Base-by-base conservation (phyloP, 2,888 invertebrate species). In the Dinocampus coccinellae region DNA sequence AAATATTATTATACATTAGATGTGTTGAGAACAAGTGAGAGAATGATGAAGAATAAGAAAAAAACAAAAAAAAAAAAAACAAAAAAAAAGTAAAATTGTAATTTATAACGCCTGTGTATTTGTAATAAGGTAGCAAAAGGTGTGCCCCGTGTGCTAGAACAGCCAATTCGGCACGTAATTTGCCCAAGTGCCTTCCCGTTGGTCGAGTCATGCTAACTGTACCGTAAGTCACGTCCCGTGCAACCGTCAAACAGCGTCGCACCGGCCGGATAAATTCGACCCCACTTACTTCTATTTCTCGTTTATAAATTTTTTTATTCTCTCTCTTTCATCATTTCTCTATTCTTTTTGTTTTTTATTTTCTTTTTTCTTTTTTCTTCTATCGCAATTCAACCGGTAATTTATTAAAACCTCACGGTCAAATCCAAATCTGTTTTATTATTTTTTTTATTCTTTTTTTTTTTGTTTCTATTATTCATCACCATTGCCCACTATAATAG, bases 101-200 rank as follows among this genome's bases (percentile, higher is more conserved):
- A 73, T 60, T 66, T 67, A 72, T 42, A 26, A 62, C 55, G 62
- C 63, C 61, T 33, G 66, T 67, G 66, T 72, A 72, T 72, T 67
- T 62, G 67, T 72, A 67, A 67, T 67, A 67, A 73, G 67, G 36
- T 65, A 69, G 69, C 36, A 53, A 65, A 52, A 73, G 80, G 78
- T 82, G 79, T 80, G 82, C 82, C 82, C 82, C 80, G 82, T 80
- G 81, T 82, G 80, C 81, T 82, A 78, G 64, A 74, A 82, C 82
- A 83, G 84, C 85, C 85, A 85, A 84, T 83, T 83, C 81, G 86
- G 86, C 87, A 85, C 85, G 83, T 85, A 83, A 85, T 85, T 86
- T 84, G 84, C 83, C 84, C 85, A 85, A 86, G 86, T 85, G 86
- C 86, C 86, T 86, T 86, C 83, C 84, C 83, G 84, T 86, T 84